Conservation (phyloP, 2,888 invertebrate species). For the Stramonita haemastoma region DNA sequence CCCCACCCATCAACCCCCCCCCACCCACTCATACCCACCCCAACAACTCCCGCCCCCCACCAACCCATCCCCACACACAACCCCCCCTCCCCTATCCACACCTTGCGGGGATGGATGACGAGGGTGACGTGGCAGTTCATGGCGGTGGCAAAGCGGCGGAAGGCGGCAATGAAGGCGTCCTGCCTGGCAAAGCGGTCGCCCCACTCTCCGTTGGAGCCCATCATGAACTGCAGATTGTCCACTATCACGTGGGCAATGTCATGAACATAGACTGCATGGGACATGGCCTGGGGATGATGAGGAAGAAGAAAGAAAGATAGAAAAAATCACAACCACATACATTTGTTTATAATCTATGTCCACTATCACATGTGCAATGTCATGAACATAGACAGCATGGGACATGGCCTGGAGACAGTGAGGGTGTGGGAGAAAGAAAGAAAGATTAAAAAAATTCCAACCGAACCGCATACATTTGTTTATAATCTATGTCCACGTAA, state of each 20-base stretch:
- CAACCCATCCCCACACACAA: no score
- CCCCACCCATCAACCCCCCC: no score
- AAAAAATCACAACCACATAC: no score
- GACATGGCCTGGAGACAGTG: conserved; percentile 93
- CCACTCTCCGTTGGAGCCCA: conserved; percentile 82
- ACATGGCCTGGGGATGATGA: conserved; percentile 86
- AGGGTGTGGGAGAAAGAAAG: no score
- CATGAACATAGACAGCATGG: conserved; percentile 94
- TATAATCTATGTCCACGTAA: no score
- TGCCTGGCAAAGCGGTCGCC: conserved; percentile 82
- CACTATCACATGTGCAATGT: conserved; percentile 95
- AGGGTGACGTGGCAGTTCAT: conserved; percentile 96
- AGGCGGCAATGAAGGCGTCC: conserved; percentile 91
- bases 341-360: no score
- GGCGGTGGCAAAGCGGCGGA: conserved; percentile 94
- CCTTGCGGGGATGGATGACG: conserved; percentile 97
- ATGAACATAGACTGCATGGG: conserved; percentile 94
- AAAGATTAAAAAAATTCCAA: no score
- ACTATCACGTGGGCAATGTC: conserved; percentile 97
- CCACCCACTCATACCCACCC: no score
- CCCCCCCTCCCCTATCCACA: conserved; percentile 52
- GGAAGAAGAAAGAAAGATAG: no score
- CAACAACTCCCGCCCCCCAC: no score
- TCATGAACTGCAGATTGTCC: conserved; percentile 99
- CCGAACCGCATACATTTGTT: no score